Evolutionary conservation across 2,113 vertebrate species (phyloP).

Genomic region (Clarias gariepinus): DNA sequence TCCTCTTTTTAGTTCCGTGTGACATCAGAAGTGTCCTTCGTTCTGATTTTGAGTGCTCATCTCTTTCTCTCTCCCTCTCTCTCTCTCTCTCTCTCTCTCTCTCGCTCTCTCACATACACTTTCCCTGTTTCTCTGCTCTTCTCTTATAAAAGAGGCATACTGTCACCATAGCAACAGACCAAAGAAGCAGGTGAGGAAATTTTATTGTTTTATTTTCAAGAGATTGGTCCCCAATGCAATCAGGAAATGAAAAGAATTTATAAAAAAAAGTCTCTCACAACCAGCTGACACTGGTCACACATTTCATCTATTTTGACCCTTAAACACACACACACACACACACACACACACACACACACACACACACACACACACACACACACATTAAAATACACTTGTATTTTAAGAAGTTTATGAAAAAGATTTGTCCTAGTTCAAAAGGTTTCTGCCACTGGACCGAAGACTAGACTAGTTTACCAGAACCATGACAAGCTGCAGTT

Average conservation of each 20-base stretch:
- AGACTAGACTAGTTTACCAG: neutral
- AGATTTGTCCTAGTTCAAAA: neutral
- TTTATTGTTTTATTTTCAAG: constrained; percentile 43
- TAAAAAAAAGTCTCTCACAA: neutral
- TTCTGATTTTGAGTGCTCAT: constrained; percentile 36
- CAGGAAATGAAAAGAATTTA: constrained; percentile 16
- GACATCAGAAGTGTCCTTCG: constrained; percentile 55
- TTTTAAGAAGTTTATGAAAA: too few species aligned
- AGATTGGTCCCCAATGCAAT: constrained; percentile 38
- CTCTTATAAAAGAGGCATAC: constrained; percentile 29
- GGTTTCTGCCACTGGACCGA: neutral
- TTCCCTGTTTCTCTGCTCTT: constrained; percentile 21
- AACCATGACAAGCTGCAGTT: neutral
- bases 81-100: constrained; percentile 10
- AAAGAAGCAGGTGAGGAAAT: constrained; percentile 51
- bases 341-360: too few species aligned
- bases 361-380: neutral
- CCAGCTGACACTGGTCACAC: neutral
- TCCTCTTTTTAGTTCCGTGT: constrained; percentile 37
- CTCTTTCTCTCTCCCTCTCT: neutral
- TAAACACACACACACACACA: neutral
- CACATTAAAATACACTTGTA: neutral
- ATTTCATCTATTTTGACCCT: neutral
- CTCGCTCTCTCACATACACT: neutral
- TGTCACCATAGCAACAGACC: constrained; percentile 55